A percentile compares a stretch with the other conserved stretches of the same genome.
These are phyloP conservation scores for Catharus minimus DNA, from an alignment of 2,113 vertebrate species.

Conservation along the genomic window DNA sequence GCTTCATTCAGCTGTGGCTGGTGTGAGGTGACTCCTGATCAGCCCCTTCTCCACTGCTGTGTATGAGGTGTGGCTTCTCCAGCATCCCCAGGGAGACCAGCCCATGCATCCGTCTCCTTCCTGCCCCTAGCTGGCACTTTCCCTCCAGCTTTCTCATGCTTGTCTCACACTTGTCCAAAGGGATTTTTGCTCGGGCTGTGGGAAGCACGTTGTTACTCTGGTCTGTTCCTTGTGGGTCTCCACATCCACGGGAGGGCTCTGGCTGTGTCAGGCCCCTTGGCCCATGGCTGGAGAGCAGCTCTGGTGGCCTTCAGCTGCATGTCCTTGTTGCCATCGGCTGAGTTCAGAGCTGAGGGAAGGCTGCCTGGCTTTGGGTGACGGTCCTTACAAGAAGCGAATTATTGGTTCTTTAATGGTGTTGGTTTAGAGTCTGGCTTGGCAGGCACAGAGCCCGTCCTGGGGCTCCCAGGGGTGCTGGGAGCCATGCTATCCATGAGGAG, in stretches of 20 bases:
- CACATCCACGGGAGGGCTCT: not conserved
- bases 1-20: not conserved
- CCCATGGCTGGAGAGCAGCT: rapidly evolving
- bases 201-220: not conserved
- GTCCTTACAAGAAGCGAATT: not conserved
- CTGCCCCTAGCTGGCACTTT: not conserved
- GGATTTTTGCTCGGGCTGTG: not conserved
- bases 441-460: not conserved
- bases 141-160: not conserved
- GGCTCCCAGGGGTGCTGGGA: not conserved
- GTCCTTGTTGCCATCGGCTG: not conserved
- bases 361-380: not conserved
- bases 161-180: not conserved
- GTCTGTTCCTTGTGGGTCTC: not conserved
- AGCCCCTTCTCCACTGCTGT: not conserved
- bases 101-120: not conserved
- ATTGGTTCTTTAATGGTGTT: not conserved
- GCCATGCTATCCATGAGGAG: rapidly evolving
- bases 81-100: not conserved
- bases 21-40: conserved; percentile 52
- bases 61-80: conserved; percentile 30
- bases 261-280: not conserved
- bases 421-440: not conserved
- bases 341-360: not conserved
- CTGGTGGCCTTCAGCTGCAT: not conserved